phyloP scores from a whole-genome alignment of 2,888 invertebrate species.

The Drosophila siamana region DNA sequence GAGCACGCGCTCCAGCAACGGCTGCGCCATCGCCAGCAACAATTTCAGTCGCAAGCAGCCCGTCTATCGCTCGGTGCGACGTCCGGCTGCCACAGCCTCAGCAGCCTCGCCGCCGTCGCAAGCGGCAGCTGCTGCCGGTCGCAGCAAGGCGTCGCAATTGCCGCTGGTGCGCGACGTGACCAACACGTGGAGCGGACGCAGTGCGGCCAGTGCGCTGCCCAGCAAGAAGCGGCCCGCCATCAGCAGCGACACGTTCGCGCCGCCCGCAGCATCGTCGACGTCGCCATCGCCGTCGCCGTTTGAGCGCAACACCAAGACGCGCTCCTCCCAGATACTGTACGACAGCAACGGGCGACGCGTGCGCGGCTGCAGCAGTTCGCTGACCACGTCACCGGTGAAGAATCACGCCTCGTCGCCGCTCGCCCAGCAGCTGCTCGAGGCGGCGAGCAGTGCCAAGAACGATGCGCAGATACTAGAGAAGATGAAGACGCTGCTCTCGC shows the following conservation, averaged over 20 bases:
- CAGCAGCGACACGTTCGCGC: conserved; percentile 88
- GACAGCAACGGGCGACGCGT: conserved; percentile 86
- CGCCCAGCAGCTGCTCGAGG: conserved; percentile 90
- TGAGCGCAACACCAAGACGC: conserved; percentile 85
- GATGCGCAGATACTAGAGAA: conserved; percentile 91
- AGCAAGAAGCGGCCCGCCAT: conserved; percentile 86
- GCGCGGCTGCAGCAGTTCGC: conserved; percentile 83
- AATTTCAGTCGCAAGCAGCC: conserved; percentile 83
- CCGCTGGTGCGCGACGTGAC: conserved; percentile 86
- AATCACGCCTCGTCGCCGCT: conserved; percentile 88
- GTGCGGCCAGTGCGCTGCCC: conserved; percentile 74
- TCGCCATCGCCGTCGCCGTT: conserved; percentile 84
- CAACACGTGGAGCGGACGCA: conserved; percentile 91
- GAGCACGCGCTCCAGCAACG: conserved; percentile 72
- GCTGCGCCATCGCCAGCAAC: conserved; percentile 50
- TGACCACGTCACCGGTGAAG: conserved; percentile 86
- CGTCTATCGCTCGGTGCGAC: conserved; percentile 85
- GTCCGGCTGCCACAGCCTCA: conserved; percentile 56
- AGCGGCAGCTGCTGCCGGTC: conserved; percentile 74
- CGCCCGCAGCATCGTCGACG: conserved; percentile 32
- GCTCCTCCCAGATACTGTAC: conserved; percentile 85
- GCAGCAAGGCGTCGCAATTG: conserved; percentile 49
- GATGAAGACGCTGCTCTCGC: conserved; percentile 89
- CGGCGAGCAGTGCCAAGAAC: conserved; percentile 90
- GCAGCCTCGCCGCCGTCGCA: conserved; percentile 79